Evolutionary conservation across 2,888 invertebrate species (phyloP), one percentile per base, ranked within the genome.

Genomic region (Strigamia crassipes): DNA sequence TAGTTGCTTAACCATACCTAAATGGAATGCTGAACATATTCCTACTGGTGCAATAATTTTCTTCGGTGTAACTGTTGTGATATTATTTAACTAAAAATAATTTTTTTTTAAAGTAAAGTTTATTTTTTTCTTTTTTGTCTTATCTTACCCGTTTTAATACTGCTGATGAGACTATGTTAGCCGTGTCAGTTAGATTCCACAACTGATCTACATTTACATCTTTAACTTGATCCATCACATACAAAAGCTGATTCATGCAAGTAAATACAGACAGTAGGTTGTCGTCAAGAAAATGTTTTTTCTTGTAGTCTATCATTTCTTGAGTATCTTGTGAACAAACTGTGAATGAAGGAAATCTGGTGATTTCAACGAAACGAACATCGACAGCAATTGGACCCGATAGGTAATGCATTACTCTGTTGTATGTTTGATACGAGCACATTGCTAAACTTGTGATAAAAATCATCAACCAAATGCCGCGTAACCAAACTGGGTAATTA

Each of bases 381-480:
- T 79, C 79, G 18, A 79, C 79, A 9, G 79, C 79, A n/a, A 79
- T 23, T 9, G 79, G 79, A 18, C 15, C 38, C 21, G 79, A 42
- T 18, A 42, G 13, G 42, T 41, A 79, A 23, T 46, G 18, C n/a
- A 18, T 79, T 8, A 41, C 21, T 41, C 79, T 38, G 9, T 42
- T 42, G 23, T 38, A 42, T 15, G 42, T 18, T 21, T 79, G 79
- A 79, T 21, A 79, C 4, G 21, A 27, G 18, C 79, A 79, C 3
- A 66, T 0, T 6, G 18, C 18, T 21, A 66, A 66, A 66, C 61
- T 66, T 12, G 61, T 66, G 61, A 66, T 18, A 23, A 66, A 23
- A 18, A 66, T 21, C 1, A 66, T 21, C 6, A 66, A 21, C 61
- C 61, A 66, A 21, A 66, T 9, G 18, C 21, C 61, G 9, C 61